Evolutionary conservation across 2,888 invertebrate genomes (phyloP).

Genomic region (Pseudanteris insignis): DNA sequence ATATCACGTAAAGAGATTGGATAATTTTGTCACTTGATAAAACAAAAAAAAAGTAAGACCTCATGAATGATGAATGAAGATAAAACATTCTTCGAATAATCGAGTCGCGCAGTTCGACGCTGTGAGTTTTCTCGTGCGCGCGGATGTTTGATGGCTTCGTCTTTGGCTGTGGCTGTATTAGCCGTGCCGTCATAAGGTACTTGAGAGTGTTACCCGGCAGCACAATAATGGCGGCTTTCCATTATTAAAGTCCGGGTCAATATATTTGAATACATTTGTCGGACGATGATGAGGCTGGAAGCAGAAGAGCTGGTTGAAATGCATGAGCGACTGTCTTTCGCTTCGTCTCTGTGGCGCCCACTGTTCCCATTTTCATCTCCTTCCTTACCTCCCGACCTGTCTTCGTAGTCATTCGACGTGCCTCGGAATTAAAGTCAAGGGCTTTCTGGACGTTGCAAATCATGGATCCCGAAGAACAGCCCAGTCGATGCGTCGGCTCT

Average conservation of each 20-base stretch:
- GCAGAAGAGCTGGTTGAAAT: constrained; percentile 46
- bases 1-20: constrained; percentile 16
- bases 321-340: constrained; percentile 48
- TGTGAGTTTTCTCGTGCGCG: constrained; percentile 22
- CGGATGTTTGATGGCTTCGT: constrained; percentile 36
- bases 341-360: constrained; percentile 30
- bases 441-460: constrained; percentile 7
- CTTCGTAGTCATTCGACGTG: constrained; percentile 25
- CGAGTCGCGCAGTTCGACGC: constrained; percentile 26
- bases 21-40: constrained; percentile 22
- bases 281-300: constrained; percentile 47
- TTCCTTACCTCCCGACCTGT: constrained; percentile 21
- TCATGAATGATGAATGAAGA: constrained; percentile 36
- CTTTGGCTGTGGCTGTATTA: constrained; percentile 27
- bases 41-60: constrained; percentile 26
- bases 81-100: constrained; percentile 36
- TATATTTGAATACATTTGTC: constrained; percentile 57
- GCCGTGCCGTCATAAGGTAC: constrained; percentile 37
- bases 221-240: constrained; percentile 45
- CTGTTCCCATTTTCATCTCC: constrained; percentile 31
- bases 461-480: background rate
- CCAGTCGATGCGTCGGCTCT: too few relatives aligned
- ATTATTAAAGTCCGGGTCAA: constrained; percentile 51
- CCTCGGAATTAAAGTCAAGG: constrained; percentile 16
- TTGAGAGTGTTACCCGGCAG: constrained; percentile 37